Base-by-base conservation (phyloP, 1,140 invertebrate species). In the Drosophila quadrilineata region DNA sequence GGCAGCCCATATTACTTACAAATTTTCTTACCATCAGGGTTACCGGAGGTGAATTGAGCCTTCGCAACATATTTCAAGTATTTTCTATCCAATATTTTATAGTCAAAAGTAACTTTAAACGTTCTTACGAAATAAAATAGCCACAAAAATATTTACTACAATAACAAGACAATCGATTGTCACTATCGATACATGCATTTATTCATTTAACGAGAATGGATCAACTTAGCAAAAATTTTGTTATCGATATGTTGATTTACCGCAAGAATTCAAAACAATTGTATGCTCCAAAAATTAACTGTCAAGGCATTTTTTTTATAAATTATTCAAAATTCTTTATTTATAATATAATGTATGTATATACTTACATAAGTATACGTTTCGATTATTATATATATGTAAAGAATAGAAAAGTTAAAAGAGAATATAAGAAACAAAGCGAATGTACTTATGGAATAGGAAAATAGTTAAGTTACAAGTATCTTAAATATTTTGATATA, bases 91-190 rank as follows among this genome's bases (percentile, higher is more conserved):
- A 38, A 41, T 17, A 9, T 45, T 8, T 41, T 10, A 19, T 12
- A 21, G 33, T 58, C 26, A 41, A 22, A 29, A 59, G 26, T 58
- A 22, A 33, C 33, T 26, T 17, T 45, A 10, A 14, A 35, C 22
- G 14, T 16, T 65, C 56, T 66, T 66, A 66, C 40, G 63, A 66
- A 59, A 66, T 66, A 52, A 50, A 50, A 48, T 14, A 19, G 9
- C 21, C 36, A 60, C 10, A 21, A 38, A 16, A 48, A 16, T 28
- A 48, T 28, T 45, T 28, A 45, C 22, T 9, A 41, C 21, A 56
- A 12, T 29, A 24, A 21, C 17, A 19, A 10, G 2, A 1, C 16
- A 43, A 59, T 59, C 54, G 54, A 35, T 43, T 36, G 33, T 16
- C 33, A 4, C 16, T 16, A 9, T 12, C 33, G 10, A 9, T 9